Evolutionary conservation across 1,140 invertebrate species (phyloP).

Genomic region (Babylonia areolata): DNA sequence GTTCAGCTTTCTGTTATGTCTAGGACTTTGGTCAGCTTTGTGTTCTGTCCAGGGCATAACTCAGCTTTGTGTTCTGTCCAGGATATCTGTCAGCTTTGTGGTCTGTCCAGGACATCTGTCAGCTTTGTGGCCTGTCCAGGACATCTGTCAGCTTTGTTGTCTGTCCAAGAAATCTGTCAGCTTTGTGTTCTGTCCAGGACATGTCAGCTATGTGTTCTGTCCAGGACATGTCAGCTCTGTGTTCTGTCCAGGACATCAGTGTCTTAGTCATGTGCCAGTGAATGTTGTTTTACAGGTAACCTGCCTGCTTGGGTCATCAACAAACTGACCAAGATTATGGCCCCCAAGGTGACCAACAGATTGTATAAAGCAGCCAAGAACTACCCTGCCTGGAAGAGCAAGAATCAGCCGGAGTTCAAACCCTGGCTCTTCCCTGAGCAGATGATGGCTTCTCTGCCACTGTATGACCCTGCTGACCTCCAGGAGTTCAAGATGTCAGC

Average conservation of each 20-base stretch:
- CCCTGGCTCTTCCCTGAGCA: constrained; percentile 93
- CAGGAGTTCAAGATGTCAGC: constrained; percentile 47
- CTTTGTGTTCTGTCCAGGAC: background rate
- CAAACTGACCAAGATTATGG: constrained; percentile 89
- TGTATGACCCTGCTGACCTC: constrained; percentile 59
- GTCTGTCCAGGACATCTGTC: background rate
- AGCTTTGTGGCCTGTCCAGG: background rate
- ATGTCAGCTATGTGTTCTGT: background rate
- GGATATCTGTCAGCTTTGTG: too few species aligned
- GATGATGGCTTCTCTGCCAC: constrained; percentile 75
- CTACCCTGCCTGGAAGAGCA: constrained; percentile 87
- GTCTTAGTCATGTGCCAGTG: too few species aligned
- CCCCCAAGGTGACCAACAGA: constrained; percentile 88
- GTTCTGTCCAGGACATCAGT: too few species aligned
- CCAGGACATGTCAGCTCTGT: background rate
- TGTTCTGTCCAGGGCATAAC: too few species aligned
- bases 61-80: too few species aligned
- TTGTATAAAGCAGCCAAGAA: constrained; percentile 87
- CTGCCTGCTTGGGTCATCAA: constrained; percentile 93
- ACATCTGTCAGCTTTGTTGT: background rate
- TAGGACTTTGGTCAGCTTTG: too few species aligned
- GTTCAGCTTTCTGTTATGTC: too few species aligned
- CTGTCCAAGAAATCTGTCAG: background rate
- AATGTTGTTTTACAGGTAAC: constrained; percentile 78
- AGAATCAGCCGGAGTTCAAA: constrained; percentile 85